Base-by-base conservation (phyloP, 2,113 vertebrate genomes). In the Takifugu bimaculatus region DNA sequence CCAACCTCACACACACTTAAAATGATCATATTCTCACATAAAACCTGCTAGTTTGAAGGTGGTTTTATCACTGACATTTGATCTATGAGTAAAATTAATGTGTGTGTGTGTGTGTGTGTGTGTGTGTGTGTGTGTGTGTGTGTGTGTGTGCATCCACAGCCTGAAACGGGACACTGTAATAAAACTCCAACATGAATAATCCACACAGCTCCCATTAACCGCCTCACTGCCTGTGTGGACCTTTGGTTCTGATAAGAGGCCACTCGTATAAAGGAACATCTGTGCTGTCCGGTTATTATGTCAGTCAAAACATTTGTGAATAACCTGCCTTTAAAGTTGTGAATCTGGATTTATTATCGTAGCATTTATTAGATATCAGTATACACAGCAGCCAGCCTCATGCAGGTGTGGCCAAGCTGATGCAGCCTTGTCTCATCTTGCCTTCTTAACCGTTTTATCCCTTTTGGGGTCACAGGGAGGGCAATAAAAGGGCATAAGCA, bases 101-200 rank as follows among this genome's bases (percentile, higher is more conserved):
- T 53, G 27, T 51, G 61, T 51, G 6, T 13, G 13, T 9, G 42
- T 9, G 42, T 9, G 6, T 13, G 2, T 43, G 42, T 43, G 13
- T 43, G 6, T 43, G 6, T 2, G 6, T 43, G 42, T 9, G 42
- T 43, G 42, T 43, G 42, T 43, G 42, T 13, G 51, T 39, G 28
- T 54, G 45, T 53, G 27, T 42, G 51, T 44, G 26, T 53, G 57
- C 35, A 52, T 2, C 25, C 25, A 26, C 25, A 27, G 26, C 6
- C 50, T 52, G 50, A 13, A 52, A 52, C 26, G 4, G 25, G 50
- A 52, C 70, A 67, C 78, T 67, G 88, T 77, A 86, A 88, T 12
- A 62, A 76, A 88, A 60, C 60, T 80, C 60, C 73, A 60, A 11
- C 88, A 88, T 88, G 61, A 89, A 89, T 89, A 86, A 88, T 87